Base-by-base conservation (phyloP, 1,140 invertebrate species). In the Musca vetustissima region DNA sequence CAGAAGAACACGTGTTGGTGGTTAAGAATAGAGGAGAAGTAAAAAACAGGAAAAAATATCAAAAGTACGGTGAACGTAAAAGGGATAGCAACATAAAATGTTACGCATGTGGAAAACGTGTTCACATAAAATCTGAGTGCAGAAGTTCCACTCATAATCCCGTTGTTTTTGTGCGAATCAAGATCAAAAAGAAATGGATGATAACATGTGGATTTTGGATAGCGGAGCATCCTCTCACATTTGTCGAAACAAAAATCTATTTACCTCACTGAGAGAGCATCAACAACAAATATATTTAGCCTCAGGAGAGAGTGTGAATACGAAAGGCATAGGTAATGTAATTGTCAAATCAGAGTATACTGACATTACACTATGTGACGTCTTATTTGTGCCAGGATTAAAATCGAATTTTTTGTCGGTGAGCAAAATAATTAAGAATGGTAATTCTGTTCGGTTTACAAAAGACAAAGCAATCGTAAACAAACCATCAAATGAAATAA, bases 181-280 rank as follows among this genome's bases (percentile, higher is more conserved):
- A 47, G 17, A 21, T 21, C 7, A 6, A 19, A 19, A 19, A 17
- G 15, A 64, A 64, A 43, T 47, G 59, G 6, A 28, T 48, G 21
- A 66, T 8, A 50, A 50, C 13, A 49, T 7, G 15, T 67, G 50
- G 66, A 24, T 66, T 25, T 66, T 66, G 49, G 65, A 66, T n/a
- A 66, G 65, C 49, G 65, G 64, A n/a, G 65, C 65, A n/a, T 52
- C 65, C 19, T 65, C 61, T 48, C 61, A 48, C 14, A 65, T 65
- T 8, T 65, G 61, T 48, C 17, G 17, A 14, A 24, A 65, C 47
- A 47, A 48, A 49, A 24, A 65, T 4, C 13, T 48, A 14, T 65
- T 65, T 65, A 22, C 21, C 7, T 21, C 48, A n/a, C 21, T 66
- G 47, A 28, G 50, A 28, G 24, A 66, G 2, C 24, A 50, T n/a